Conservation (phyloP, 2,797 vertebrate species). For the Fundulus diaphanus region DNA sequence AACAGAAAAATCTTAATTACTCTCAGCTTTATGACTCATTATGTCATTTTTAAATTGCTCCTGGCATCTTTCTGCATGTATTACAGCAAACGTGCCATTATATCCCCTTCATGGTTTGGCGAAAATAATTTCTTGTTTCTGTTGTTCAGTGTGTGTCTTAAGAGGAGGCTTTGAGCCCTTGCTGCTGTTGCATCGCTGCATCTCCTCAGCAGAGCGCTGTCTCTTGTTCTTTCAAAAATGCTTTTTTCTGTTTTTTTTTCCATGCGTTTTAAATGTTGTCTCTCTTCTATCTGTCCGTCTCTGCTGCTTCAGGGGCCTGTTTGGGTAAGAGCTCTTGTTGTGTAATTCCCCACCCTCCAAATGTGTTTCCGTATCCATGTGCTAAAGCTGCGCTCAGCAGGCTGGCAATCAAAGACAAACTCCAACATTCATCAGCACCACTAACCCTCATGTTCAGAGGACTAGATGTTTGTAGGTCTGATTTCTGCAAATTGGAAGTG, state of each 20-base stretch:
- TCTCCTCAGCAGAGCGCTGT: constrained; percentile 29
- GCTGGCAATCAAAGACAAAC: constrained; percentile 14
- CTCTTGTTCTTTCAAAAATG: constrained; percentile 25
- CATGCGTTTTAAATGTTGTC: constrained; percentile 65
- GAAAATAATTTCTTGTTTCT: constrained; percentile 13
- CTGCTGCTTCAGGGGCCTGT: constrained; percentile 87
- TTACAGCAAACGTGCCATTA: constrained; percentile 18
- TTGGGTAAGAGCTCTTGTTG: constrained; percentile 85
- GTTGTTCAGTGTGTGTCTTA: background rate
- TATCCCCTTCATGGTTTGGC: constrained; percentile 6
- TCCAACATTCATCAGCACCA: background rate
- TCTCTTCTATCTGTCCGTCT: constrained; percentile 80
- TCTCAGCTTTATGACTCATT: background rate
- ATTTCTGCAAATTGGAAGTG: constrained; percentile 10
- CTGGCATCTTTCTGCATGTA: constrained; percentile 28
- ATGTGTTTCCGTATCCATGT: constrained; percentile 48
- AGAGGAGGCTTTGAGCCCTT: constrained; percentile 4
- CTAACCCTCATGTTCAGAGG: constrained; percentile 45
- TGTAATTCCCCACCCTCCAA: constrained; percentile 43
- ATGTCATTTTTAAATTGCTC: constrained; percentile 10
- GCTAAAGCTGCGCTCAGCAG: constrained; percentile 39
- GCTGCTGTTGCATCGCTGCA: constrained; percentile 16
- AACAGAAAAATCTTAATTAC: background rate
- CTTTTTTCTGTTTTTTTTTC: constrained; percentile 33
- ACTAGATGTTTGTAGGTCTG: constrained; percentile 29